phyloP scores from a whole-genome alignment of 2,888 invertebrate species.

The Eueremaeus valkanovi region DNA sequence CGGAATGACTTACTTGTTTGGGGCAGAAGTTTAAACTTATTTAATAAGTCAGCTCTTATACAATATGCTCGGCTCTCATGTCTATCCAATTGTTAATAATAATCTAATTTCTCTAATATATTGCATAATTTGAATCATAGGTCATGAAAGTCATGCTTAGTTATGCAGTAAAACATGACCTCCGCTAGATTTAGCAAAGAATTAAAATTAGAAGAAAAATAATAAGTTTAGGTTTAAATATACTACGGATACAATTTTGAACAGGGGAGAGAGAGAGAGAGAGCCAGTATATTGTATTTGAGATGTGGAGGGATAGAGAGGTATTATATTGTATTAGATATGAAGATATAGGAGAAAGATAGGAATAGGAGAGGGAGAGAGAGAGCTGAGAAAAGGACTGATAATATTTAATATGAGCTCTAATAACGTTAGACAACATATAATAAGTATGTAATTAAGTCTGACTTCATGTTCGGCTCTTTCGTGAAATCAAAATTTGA shows the following conservation, averaged over 20 bases:
- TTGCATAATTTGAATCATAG: background rate
- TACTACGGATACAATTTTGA: no score
- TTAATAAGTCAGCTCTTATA: conserved; percentile 3
- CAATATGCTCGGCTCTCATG: background rate
- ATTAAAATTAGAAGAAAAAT: conserved; percentile 13
- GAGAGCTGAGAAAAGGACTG: conserved; percentile 11
- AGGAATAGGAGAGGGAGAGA: conserved; percentile 8
- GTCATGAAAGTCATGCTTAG: conserved; percentile 13
- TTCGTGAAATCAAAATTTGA: conserved; percentile 32
- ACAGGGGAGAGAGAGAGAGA: no score
- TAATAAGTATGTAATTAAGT: conserved; percentile 2
- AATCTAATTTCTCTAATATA: background rate
- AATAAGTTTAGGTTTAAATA: background rate
- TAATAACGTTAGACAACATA: conserved; percentile 18
- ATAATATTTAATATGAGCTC: conserved; percentile 3
- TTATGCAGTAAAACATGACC: background rate
- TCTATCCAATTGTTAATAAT: conserved; percentile 1
- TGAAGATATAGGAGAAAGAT: conserved; percentile 12
- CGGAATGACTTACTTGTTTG: no score
- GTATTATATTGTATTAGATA: no score
- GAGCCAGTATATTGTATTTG: no score
- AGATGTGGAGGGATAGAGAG: background rate
- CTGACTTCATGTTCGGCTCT: background rate
- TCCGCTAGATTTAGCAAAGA: background rate
- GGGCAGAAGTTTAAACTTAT: background rate